Percentiles rank a stretch among this genome's conserved stretches.
Evolutionary conservation across 2,797 vertebrate genomes (phyloP).

Genomic region (Argentina silus): DNA sequence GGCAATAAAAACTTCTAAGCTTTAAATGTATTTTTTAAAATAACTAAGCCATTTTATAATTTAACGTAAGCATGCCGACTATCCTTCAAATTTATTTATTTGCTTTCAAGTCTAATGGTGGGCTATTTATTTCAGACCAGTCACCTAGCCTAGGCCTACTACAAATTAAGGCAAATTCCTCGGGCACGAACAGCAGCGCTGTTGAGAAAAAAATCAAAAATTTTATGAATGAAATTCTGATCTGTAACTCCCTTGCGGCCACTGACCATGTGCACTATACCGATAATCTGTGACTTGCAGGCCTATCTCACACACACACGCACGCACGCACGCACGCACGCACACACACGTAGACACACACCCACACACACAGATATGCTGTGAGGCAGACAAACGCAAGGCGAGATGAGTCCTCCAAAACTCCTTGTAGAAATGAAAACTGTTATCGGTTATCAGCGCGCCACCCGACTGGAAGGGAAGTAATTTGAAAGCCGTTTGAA

Average conservation of each 20-base stretch:
- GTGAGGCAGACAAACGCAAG: conserved; percentile 61
- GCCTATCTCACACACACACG: conserved; percentile 9
- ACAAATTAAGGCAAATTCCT: too few relatives aligned
- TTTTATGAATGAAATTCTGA: not conserved
- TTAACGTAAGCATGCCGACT: too few relatives aligned
- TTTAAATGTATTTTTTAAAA: too few relatives aligned
- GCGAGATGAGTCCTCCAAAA: conserved; percentile 76
- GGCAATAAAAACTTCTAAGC: too few relatives aligned
- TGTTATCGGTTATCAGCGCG: conserved; percentile 82
- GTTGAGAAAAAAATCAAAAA: not conserved
- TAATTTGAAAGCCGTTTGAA: conserved; percentile 81
- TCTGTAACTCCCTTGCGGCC: not conserved
- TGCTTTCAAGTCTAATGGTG: too few relatives aligned
- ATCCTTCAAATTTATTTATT: too few relatives aligned
- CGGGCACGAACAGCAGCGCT: too few relatives aligned
- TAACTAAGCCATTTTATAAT: too few relatives aligned
- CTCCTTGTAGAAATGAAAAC: conserved; percentile 79
- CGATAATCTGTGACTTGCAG: not conserved
- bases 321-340: conserved; percentile 8
- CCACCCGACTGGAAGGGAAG: conserved; percentile 79
- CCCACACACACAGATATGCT: conserved; percentile 22
- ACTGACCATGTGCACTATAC: not conserved
- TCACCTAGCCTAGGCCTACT: too few relatives aligned
- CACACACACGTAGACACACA: conserved; percentile 10
- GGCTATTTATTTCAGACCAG: too few relatives aligned